phyloP scores from a whole-genome alignment of 37 sponge, comb jelly and placozoan genomes.

The Halisarca cf. caerulea region DNA sequence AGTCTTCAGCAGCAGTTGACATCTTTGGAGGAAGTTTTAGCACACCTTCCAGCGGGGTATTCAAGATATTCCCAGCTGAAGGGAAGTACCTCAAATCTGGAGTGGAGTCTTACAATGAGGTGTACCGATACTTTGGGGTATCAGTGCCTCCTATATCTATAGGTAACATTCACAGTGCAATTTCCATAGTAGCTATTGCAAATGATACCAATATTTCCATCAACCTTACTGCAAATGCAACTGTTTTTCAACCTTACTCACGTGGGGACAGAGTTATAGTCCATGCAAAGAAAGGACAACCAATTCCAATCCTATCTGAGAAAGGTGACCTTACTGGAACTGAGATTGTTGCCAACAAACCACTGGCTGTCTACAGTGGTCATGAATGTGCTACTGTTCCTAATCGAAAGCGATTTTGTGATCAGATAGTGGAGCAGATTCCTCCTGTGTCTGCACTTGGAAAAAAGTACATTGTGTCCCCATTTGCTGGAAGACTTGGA shows the following conservation, averaged over 20 bases:
- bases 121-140: not conserved
- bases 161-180: not conserved
- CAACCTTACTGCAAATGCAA: not conserved
- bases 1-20: too few relatives aligned
- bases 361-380: not conserved
- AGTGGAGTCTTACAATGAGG: not conserved
- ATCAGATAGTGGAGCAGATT: not conserved
- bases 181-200: not conserved
- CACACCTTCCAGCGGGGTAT: not conserved
- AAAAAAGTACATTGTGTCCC: not conserved
- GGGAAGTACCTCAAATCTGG: not conserved
- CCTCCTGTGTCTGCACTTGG: not conserved
- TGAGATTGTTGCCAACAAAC: not conserved
- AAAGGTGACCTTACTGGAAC: not conserved
- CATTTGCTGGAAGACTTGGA: not conserved
- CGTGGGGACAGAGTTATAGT: not conserved
- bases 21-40: not conserved
- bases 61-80: not conserved
- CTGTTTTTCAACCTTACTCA: too few relatives aligned
- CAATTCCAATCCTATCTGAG: not conserved
- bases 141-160: not conserved
- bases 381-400: constrained; percentile 12
- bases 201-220: not conserved
- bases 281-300: not conserved
- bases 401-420: not conserved